These are phyloP conservation scores for Gobiocypris rarus DNA, from an alignment of 2,113 vertebrate genomes.

Conservation along the genomic window DNA sequence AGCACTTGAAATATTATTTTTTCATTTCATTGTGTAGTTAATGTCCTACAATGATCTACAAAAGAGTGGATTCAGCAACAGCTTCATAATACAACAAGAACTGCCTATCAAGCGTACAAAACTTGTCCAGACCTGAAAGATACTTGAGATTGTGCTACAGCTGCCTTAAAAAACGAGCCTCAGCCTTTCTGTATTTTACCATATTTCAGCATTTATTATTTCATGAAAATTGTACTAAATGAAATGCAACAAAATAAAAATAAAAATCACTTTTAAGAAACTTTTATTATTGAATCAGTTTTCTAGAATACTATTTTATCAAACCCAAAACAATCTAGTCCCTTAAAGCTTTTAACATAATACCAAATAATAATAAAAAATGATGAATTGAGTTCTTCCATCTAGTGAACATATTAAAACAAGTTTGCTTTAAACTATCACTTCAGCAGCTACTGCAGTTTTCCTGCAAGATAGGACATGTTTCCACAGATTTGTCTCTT, in stretches of 20 bases:
- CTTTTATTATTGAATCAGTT: not conserved
- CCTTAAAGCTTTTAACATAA: not conserved
- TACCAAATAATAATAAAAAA: not conserved
- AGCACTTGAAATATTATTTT: not conserved
- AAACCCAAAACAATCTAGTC: not conserved
- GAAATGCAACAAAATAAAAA: not conserved
- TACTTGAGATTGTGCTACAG: not conserved
- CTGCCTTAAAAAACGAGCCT: not conserved
- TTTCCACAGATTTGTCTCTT: not conserved
- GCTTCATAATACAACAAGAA: not conserved
- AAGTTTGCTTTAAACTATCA: not conserved
- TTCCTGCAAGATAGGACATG: not conserved
- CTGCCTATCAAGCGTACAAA: not conserved
- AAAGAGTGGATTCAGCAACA: not conserved
- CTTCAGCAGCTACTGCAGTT: not conserved
- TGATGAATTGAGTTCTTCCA: not conserved
- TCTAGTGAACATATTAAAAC: not conserved
- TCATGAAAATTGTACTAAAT: not conserved
- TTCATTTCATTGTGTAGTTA: not conserved
- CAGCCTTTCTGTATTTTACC: not conserved
- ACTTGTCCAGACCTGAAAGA: not conserved
- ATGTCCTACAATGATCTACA: not conserved
- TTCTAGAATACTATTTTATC: not conserved
- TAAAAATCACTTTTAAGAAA: not conserved
- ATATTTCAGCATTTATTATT: not conserved